Percentiles rank a stretch among this genome's conserved stretches.
Evolutionary conservation across 2,888 invertebrate genomes (phyloP).

Genomic region (Halocaridina rubra): DNA sequence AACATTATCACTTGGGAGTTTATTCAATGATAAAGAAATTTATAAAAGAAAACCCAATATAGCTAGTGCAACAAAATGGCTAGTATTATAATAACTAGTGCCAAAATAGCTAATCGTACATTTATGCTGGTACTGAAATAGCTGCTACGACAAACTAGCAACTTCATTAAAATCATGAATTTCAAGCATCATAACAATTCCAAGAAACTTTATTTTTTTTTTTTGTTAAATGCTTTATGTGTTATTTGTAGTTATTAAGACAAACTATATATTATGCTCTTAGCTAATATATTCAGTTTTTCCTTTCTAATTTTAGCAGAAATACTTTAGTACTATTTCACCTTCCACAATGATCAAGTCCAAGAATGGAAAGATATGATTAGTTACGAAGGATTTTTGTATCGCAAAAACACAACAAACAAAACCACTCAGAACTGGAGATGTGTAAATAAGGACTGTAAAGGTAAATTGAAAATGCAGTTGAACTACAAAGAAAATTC

Average conservation of each 20-base stretch:
- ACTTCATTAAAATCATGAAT: too few relatives aligned
- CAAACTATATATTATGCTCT: too few relatives aligned
- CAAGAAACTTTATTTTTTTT: neutral
- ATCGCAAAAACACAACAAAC: neutral
- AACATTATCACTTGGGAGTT: conserved; percentile 20
- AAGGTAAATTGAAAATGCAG: neutral
- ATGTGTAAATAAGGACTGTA: neutral
- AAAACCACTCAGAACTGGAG: neutral
- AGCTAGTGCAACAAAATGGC: neutral
- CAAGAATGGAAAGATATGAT: neutral
- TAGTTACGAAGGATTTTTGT: neutral
- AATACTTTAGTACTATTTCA: neutral
- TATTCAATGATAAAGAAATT: conserved; percentile 6
- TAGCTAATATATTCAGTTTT: too few relatives aligned
- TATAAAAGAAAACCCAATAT: conserved; percentile 2
- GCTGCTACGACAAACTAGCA: neutral
- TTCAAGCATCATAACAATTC: too few relatives aligned
- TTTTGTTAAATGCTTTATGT: neutral
- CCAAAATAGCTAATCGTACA: neutral
- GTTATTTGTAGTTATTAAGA: too few relatives aligned
- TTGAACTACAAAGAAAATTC: neutral
- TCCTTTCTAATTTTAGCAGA: too few relatives aligned
- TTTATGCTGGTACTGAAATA: neutral
- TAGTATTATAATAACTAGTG: neutral
- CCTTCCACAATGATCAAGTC: neutral